A percentile compares a stretch with the other conserved stretches of the same genome.
Evolutionary conservation across 2,797 vertebrate genomes (phyloP).

Genomic region (Anguilla pacifica): DNA sequence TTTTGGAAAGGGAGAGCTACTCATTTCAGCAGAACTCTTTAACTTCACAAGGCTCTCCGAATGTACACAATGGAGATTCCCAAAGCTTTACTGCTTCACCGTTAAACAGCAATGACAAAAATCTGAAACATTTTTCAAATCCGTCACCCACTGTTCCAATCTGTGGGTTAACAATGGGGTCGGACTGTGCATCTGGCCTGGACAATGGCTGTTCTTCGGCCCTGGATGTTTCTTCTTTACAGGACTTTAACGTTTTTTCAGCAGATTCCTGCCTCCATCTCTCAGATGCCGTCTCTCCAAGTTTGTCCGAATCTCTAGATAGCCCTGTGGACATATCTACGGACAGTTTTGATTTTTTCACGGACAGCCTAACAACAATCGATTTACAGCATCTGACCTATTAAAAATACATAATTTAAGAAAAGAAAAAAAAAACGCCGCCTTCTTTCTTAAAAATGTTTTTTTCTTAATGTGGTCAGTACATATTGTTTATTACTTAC

Average conservation of each 20-base stretch:
- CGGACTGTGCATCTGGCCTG: slow-evolving; percentile 91
- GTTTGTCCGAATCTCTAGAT: slow-evolving; percentile 86
- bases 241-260: slow-evolving; percentile 90
- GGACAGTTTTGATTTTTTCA: slow-evolving; percentile 94
- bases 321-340: slow-evolving; percentile 86
- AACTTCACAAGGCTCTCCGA: slow-evolving; percentile 82
- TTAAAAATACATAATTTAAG: slow-evolving; percentile 63
- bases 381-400: slow-evolving; percentile 93
- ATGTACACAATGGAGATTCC: slow-evolving; percentile 88
- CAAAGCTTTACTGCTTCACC: slow-evolving; percentile 86
- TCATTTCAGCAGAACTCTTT: slow-evolving; percentile 87
- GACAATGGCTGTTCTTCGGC: slow-evolving; percentile 89
- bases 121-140: slow-evolving; percentile 97
- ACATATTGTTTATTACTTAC: slow-evolving; percentile 67
- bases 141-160: slow-evolving; percentile 89
- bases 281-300: slow-evolving; percentile 86
- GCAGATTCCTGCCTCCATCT: slow-evolving; percentile 89
- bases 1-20: slow-evolving; percentile 86
- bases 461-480: slow-evolving; percentile 58
- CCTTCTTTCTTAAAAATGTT: slow-evolving; percentile 48
- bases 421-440: slow-evolving; percentile 13
- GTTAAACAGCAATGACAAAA: slow-evolving; percentile 98
- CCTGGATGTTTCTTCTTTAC: slow-evolving; percentile 86
- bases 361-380: slow-evolving; percentile 92
- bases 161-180: slow-evolving; percentile 89